A percentile compares a stretch with the other conserved stretches of the same genome.
Conservation (phyloP, 1,140 invertebrate genomes). For the Idris sp. region DNA sequence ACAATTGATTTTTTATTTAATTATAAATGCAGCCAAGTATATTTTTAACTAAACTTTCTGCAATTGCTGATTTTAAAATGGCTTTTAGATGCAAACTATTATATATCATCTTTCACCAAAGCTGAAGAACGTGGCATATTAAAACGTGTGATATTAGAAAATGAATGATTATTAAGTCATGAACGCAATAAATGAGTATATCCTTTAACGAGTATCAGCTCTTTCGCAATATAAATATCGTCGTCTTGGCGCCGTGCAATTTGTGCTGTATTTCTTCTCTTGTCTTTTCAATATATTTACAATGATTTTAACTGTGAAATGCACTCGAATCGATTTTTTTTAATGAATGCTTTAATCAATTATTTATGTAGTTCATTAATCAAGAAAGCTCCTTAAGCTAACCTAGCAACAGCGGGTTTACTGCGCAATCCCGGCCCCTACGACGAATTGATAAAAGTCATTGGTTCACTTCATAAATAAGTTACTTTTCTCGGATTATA, state of each 20-base stretch:
- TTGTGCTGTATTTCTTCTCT: slow-evolving; percentile 66
- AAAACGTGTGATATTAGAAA: slow-evolving; percentile 33
- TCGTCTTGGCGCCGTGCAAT: slow-evolving; percentile 52
- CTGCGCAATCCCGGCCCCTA: slow-evolving; percentile 61
- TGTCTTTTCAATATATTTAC: slow-evolving; percentile 64
- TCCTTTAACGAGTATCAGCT: slow-evolving; percentile 54
- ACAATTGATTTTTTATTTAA: too few relatives aligned
- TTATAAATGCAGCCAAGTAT: too few relatives aligned
- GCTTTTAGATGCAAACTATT: slow-evolving; percentile 4
- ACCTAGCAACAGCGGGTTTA: slow-evolving; percentile 55
- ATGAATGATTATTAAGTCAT: slow-evolving; percentile 66
- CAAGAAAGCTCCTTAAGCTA: slow-evolving; percentile 46
- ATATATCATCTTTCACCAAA: slow-evolving; percentile 17
- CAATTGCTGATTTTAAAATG: too few relatives aligned
- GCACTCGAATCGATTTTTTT: slow-evolving; percentile 30
- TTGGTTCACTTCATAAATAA: slow-evolving; percentile 36
- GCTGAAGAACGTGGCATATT: slow-evolving; percentile 41
- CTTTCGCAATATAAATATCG: slow-evolving; percentile 52
- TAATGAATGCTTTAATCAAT: slow-evolving; percentile 32
- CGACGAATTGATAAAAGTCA: slow-evolving; percentile 58
- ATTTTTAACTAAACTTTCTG: too few relatives aligned
- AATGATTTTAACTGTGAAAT: slow-evolving; percentile 38
- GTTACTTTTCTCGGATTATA: slow-evolving; percentile 15
- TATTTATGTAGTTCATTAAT: slow-evolving; percentile 22
- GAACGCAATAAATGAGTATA: slow-evolving; percentile 72